These are phyloP conservation scores for Liasis olivaceus DNA, from an alignment of 2,797 vertebrate species.

Conservation along the genomic window DNA sequence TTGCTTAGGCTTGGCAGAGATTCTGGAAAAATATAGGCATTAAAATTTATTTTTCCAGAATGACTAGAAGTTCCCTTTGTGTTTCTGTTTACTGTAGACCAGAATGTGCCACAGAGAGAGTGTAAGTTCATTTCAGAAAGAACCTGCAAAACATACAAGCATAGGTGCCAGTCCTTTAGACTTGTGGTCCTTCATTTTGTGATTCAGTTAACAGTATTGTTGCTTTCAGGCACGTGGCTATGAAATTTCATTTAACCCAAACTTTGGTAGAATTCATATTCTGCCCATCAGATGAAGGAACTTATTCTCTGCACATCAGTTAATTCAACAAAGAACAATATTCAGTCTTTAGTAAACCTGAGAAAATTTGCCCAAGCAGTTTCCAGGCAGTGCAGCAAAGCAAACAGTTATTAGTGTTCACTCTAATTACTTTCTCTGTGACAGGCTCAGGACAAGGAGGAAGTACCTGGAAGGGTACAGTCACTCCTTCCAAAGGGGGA, in stretches of 20 bases:
- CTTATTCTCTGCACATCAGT: neutral
- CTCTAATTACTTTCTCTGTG: constrained; percentile 14
- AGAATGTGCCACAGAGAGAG: neutral
- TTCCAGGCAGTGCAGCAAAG: constrained; percentile 17
- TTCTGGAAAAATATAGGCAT: constrained; percentile 19
- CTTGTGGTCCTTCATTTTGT: neutral
- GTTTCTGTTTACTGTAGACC: neutral
- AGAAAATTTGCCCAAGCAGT: neutral
- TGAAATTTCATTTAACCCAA: neutral
- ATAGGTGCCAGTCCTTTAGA: neutral
- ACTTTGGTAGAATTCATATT: neutral
- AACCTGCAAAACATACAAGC: neutral
- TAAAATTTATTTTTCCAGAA: constrained; percentile 13
- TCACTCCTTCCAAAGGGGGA: neutral
- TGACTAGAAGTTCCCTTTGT: constrained; percentile 11
- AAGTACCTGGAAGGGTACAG: neutral
- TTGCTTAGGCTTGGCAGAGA: constrained; percentile 2
- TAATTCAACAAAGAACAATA: neutral
- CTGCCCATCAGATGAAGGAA: neutral
- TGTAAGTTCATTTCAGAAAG: constrained; percentile 1
- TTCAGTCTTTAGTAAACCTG: neutral
- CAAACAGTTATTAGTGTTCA: constrained; percentile 16
- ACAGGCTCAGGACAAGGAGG: neutral
- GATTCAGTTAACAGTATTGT: neutral
- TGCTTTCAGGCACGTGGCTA: neutral